A percentile compares a stretch with the other conserved stretches of the same genome.
Evolutionary conservation across 2,888 invertebrate species (phyloP).

Genomic region (Andrena trimmerana): DNA sequence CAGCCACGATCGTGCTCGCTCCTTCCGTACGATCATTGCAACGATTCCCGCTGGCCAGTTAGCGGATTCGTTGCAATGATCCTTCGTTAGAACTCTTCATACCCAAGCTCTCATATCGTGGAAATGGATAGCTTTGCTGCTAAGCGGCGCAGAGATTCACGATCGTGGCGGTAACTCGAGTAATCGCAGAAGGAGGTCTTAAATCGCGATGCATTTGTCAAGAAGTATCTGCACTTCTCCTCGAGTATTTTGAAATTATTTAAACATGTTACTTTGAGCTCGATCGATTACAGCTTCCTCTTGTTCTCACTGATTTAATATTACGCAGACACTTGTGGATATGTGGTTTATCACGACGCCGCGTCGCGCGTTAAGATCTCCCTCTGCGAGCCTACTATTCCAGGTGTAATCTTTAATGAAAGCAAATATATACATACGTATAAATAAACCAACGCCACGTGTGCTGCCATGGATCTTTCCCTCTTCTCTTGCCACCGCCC

Average conservation of each 20-base stretch:
- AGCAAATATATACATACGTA: slow-evolving; percentile 50
- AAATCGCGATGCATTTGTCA: neutral
- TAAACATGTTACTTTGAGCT: neutral
- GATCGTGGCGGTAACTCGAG: slow-evolving; percentile 57
- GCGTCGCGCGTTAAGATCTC: slow-evolving; percentile 36
- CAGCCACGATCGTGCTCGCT: slow-evolving; percentile 63
- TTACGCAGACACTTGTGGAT: no score
- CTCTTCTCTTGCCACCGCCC: slow-evolving; percentile 68
- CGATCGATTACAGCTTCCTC: no score
- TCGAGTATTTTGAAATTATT: neutral
- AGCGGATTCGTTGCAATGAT: slow-evolving; percentile 75
- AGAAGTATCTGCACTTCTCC: no score
- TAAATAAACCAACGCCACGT: slow-evolving; percentile 70
- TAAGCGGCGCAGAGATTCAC: slow-evolving; percentile 18
- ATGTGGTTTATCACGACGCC: no score
- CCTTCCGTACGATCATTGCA: slow-evolving; percentile 63
- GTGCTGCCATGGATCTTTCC: slow-evolving; percentile 79
- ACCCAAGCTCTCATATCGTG: neutral
- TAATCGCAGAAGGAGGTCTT: slow-evolving; percentile 51
- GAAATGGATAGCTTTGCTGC: neutral
- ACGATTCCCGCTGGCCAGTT: slow-evolving; percentile 77
- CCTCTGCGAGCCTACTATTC: slow-evolving; percentile 56
- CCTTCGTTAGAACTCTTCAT: neutral
- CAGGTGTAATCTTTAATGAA: slow-evolving; percentile 66
- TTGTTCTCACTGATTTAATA: no score